phyloP scores from a whole-genome alignment of 92 coral and sea anemone genomes.

The Anthopleura xanthogrammica region DNA sequence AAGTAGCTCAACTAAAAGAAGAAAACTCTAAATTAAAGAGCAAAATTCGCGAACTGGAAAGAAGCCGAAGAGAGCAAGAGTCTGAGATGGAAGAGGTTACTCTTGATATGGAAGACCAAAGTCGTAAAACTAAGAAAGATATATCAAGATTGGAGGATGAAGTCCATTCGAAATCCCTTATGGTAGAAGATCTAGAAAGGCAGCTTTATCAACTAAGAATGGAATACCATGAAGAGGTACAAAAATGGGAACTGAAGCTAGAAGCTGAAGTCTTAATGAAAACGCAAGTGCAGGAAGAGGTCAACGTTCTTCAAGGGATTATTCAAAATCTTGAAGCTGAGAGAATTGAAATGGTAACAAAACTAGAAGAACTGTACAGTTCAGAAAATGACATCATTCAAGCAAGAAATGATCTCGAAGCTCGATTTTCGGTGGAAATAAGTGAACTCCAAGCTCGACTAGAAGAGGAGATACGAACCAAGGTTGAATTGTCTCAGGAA shows the following conservation, averaged over 20 bases:
- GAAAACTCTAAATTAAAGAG: conserved; percentile 64
- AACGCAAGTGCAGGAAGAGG: conserved; percentile 56
- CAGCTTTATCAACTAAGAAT: conserved; percentile 53
- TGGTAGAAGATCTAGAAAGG: conserved; percentile 51
- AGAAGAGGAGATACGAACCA: conserved; percentile 64
- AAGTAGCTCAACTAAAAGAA: conserved; percentile 46
- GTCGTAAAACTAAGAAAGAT: conserved; percentile 47
- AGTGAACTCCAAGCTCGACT: conserved; percentile 49
- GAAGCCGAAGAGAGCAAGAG: conserved; percentile 54
- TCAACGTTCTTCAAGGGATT: conserved; percentile 37
- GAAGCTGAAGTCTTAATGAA: conserved; percentile 56
- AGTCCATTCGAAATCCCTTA: conserved; percentile 43
- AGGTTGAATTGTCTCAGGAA: conserved; percentile 60
- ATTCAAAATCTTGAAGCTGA: conserved; percentile 66
- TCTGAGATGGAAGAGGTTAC: conserved; percentile 49
- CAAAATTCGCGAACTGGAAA: conserved; percentile 67
- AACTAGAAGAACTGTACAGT: conserved; percentile 65
- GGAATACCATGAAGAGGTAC: conserved; percentile 59
- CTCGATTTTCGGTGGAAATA: conserved; percentile 57
- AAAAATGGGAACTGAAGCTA: conserved; percentile 50
- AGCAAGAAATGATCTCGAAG: conserved; percentile 57
- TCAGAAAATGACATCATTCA: conserved; percentile 59
- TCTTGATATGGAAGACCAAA: conserved; percentile 53
- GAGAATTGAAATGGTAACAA: conserved; percentile 70
- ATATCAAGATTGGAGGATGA: conserved; percentile 56